These are phyloP conservation scores for Drosophila maculinotata DNA, from an alignment of 2,888 invertebrate genomes.

Conservation along the genomic window DNA sequence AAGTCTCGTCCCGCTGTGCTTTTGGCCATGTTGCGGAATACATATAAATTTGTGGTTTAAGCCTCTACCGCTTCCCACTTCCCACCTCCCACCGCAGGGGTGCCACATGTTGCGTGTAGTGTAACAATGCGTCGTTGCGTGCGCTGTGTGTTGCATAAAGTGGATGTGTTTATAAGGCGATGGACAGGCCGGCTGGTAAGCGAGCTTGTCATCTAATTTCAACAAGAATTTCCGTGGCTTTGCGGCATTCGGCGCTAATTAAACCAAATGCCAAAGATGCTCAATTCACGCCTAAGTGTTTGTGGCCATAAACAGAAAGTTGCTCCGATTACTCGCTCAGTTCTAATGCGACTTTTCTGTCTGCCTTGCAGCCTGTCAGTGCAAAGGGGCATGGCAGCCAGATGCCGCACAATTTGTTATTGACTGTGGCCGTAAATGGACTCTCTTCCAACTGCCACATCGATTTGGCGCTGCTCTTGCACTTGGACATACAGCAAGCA, in stretches of 20 bases:
- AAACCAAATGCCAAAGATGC: constrained; percentile 74
- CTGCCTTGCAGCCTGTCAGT: constrained; percentile 17
- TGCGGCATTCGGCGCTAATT: constrained; percentile 70
- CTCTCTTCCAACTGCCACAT: constrained; percentile 21
- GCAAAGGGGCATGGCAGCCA: constrained; percentile 52
- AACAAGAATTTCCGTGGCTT: constrained; percentile 57
- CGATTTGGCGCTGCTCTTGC: constrained; percentile 27
- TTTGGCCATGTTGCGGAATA: constrained; percentile 53
- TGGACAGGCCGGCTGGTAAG: constrained; percentile 36
- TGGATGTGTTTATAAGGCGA: constrained; percentile 55
- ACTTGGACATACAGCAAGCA: constrained; percentile 34
- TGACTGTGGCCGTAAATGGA: constrained; percentile 56
- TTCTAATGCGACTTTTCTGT: constrained; percentile 62
- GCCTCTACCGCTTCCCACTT: not conserved
- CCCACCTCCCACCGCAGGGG: constrained; percentile 27
- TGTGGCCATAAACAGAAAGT: constrained; percentile 72
- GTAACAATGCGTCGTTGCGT: constrained; percentile 49
- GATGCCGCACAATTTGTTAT: constrained; percentile 65
- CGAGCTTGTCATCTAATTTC: constrained; percentile 62
- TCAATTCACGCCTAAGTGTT: constrained; percentile 82
- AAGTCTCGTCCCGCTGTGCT: constrained; percentile 61
- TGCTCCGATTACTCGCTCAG: constrained; percentile 64
- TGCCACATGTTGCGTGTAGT: constrained; percentile 64
- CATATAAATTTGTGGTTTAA: constrained; percentile 59
- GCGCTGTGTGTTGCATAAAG: constrained; percentile 32